Evolutionary conservation across 2,797 vertebrate genomes (phyloP).

Genomic region (Darevskia mixta): DNA sequence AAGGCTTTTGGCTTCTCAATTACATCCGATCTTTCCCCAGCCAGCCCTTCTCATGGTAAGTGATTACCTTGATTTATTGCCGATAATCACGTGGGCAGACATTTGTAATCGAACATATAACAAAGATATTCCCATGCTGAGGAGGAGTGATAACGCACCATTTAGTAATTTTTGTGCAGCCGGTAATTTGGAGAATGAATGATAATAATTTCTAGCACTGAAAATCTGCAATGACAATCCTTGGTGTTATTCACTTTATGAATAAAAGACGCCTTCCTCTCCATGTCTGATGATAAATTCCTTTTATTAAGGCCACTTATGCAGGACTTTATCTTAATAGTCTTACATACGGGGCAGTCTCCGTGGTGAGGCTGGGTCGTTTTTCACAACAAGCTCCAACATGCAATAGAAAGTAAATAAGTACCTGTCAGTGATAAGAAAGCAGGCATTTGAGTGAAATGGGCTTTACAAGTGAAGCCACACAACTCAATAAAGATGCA

Average conservation of each 20-base stretch:
- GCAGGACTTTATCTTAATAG: conserved; percentile 83
- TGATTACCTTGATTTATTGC: conserved; percentile 84
- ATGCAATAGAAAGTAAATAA: conserved; percentile 75
- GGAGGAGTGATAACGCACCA: conserved; percentile 84
- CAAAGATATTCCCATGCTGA: conserved; percentile 82
- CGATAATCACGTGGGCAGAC: conserved; percentile 79
- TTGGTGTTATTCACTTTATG: conserved; percentile 77
- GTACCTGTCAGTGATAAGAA: conserved; percentile 61
- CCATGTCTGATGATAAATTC: conserved; percentile 84
- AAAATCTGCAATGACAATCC: conserved; percentile 80
- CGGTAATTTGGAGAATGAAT: conserved; percentile 86
- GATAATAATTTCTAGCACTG: conserved; percentile 84
- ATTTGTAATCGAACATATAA: conserved; percentile 84
- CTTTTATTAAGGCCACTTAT: conserved; percentile 85
- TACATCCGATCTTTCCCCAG: conserved; percentile 52
- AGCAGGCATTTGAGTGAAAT: conserved; percentile 59
- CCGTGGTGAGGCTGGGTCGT: conserved; percentile 68
- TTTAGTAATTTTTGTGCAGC: conserved; percentile 84
- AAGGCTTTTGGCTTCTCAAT: conserved; percentile 62
- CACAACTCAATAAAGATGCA: not conserved
- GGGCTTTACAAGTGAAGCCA: conserved; percentile 36
- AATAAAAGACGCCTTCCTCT: conserved; percentile 81
- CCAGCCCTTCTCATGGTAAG: conserved; percentile 61
- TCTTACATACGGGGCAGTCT: conserved; percentile 77
- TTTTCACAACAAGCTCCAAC: conserved; percentile 77